Conservation (phyloP, 1,140 invertebrate genomes). For the Hirudo medicinalis region DNA sequence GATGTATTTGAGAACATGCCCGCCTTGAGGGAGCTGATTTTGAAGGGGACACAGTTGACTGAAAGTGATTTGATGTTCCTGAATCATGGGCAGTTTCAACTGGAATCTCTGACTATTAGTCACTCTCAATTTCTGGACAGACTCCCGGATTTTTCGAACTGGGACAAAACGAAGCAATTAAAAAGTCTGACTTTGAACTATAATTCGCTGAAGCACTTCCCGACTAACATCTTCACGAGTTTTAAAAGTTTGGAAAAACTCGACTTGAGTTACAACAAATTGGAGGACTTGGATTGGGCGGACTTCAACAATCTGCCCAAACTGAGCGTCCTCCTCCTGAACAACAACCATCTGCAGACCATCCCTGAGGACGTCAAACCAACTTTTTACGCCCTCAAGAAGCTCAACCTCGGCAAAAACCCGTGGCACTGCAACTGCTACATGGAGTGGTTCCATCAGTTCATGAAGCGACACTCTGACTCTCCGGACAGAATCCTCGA, state of each 20-base stretch:
- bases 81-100: background rate
- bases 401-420: background rate
- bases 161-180: background rate
- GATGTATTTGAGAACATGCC: background rate
- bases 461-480: background rate
- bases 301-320: background rate
- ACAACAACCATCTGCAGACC: background rate
- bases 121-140: background rate
- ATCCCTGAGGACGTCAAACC: background rate
- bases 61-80: background rate
- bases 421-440: slow-evolving; percentile 3
- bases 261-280: background rate
- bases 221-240: background rate
- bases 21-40: background rate
- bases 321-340: background rate
- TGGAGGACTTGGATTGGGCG: background rate
- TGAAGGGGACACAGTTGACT: background rate
- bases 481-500: slow-evolving; percentile 1
- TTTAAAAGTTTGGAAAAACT: background rate
- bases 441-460: background rate
- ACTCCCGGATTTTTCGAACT: background rate
- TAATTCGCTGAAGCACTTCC: background rate
- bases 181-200: background rate
- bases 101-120: background rate
- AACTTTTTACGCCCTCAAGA: background rate